Evolutionary conservation across 1,140 invertebrate genomes (phyloP), one percentile per base, ranked within the genome.

Genomic region (Anastrepha ludens): DNA sequence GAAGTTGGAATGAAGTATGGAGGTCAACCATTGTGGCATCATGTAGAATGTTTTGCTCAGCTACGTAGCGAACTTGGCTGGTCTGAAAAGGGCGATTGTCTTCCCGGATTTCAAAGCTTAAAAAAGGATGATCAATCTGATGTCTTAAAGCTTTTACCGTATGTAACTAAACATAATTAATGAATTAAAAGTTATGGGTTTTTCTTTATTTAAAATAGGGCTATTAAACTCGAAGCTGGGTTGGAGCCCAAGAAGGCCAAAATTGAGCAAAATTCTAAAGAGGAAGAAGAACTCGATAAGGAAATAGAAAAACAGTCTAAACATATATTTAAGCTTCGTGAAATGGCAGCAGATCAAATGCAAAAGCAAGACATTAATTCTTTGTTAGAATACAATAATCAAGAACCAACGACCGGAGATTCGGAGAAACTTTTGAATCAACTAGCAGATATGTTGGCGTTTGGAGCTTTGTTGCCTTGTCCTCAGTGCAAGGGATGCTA

Each of bases 11-110:
- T 94, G 89, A 96, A 95, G 92, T 98, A 96, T 94, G 98, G 98
- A 17, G 97, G 96, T 0, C 94, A 96, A 89, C 95, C 97, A 89
- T 93, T 96, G 44, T 99, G 98, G 98, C 96, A 99, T 94, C 98
- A 99, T 94, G 93, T 98, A 11, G 96, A 98, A 88, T 99, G 99
- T 93, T 99, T 99, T 94, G 95, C 95, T 8, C 87, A 91, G 88
- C 65, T 93, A 15, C 89, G 92, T 2, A 88, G 88, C 74, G 96
- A 97, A 85, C 91, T 98, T 3, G 94, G 96, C 60, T 99, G 97
- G 94, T 96, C 95, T 91, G 96, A 95, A 55, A 93, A 93, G 74
- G 97, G 96, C 1, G 95, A 96, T 89, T 93, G 94, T 64, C 90
- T 99, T 58, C 96, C 96, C 88, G 98, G 98, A 0, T 97, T 96